A percentile compares a stretch with the other conserved stretches of the same genome.
Evolutionary conservation across 2,113 vertebrate genomes (phyloP).

Genomic region (Varanus komodoensis): DNA sequence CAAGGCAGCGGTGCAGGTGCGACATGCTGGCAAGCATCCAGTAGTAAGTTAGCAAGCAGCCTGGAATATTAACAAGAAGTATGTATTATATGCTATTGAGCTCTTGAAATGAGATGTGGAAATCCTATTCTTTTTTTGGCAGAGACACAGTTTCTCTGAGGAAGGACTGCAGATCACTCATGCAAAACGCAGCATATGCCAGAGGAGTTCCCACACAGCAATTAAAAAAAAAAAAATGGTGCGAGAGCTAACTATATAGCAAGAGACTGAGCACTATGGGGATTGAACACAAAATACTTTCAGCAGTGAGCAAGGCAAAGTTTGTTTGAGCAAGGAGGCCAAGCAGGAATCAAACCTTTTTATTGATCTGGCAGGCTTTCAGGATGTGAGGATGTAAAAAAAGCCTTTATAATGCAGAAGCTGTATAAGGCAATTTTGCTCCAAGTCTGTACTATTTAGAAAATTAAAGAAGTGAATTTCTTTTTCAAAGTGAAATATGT

Average conservation of each 20-base stretch:
- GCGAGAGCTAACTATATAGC: constrained; percentile 4
- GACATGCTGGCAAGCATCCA: constrained; percentile 61
- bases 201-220: background rate
- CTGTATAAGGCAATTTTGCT: background rate
- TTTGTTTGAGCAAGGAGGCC: background rate
- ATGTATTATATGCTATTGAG: constrained; percentile 42
- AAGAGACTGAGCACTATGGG: constrained; percentile 23
- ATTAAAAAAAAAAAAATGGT: constrained; percentile 30
- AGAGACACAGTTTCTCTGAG: constrained; percentile 27
- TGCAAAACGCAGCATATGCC: background rate
- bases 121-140: constrained; percentile 52
- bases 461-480: constrained; percentile 47
- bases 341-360: constrained; percentile 1
- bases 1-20: constrained; percentile 68
- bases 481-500: constrained; percentile 6
- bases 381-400: background rate
- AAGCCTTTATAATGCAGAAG: constrained; percentile 21
- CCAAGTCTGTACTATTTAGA: constrained; percentile 37
- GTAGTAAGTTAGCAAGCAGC: constrained; percentile 52
- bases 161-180: background rate
- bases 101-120: constrained; percentile 55
- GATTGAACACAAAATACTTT: constrained; percentile 14
- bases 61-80: constrained; percentile 62
- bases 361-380: constrained; percentile 38
- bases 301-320: background rate